These are phyloP conservation scores for Bubo scandiacus DNA, from an alignment of 2,113 vertebrate genomes.

Conservation along the genomic window DNA sequence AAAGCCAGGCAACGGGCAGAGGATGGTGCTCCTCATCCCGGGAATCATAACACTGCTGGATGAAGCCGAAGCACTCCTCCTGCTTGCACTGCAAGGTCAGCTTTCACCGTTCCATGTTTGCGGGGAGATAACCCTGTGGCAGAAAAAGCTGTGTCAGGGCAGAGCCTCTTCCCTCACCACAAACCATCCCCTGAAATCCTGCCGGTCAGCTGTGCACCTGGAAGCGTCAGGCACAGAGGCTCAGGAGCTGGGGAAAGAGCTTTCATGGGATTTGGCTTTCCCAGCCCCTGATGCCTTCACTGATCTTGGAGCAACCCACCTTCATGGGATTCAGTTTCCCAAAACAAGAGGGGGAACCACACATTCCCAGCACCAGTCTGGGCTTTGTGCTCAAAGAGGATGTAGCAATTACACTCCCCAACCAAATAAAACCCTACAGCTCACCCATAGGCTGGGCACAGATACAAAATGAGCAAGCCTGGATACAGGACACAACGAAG, in stretches of 20 bases:
- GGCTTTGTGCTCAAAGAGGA: background rate
- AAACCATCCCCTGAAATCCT: background rate
- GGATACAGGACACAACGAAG: accelerated
- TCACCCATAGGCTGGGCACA: background rate
- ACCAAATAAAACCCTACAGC: background rate
- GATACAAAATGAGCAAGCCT: background rate
- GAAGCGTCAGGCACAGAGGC: background rate
- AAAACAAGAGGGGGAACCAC: background rate
- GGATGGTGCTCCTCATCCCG: conserved; percentile 94
- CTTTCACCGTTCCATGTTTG: conserved; percentile 90
- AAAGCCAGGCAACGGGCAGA: too few species aligned
- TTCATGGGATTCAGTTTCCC: background rate
- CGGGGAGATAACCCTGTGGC: conserved; percentile 89
- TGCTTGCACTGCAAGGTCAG: conserved; percentile 90
- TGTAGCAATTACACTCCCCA: background rate
- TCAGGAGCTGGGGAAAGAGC: background rate
- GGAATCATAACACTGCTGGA: conserved; percentile 98
- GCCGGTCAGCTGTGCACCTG: background rate
- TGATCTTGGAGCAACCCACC: background rate
- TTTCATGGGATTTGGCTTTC: background rate
- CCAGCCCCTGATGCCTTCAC: background rate
- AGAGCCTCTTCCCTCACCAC: background rate
- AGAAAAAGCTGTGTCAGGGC: background rate
- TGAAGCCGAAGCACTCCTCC: conserved; percentile 97
- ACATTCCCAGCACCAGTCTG: background rate